A percentile compares a stretch with the other conserved stretches of the same genome.
These are phyloP conservation scores for Acanthurus lineatus DNA, from an alignment of 2,797 vertebrate genomes.

Conservation along the genomic window DNA sequence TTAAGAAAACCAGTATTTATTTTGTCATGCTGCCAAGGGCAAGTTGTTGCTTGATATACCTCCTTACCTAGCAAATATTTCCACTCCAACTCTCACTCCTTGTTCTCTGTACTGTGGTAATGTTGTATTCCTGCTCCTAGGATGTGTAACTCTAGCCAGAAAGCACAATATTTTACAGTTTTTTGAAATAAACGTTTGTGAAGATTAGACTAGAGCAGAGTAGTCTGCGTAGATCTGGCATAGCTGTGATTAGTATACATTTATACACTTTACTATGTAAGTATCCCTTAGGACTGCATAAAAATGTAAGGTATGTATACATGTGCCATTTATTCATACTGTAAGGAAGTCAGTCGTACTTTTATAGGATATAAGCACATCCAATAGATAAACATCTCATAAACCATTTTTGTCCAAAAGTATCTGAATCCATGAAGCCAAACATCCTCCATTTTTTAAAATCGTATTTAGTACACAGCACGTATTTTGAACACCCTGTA, in stretches of 20 bases:
- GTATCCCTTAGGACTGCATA: conserved; percentile 67
- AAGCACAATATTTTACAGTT: conserved; percentile 79
- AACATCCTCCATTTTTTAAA: conserved; percentile 50
- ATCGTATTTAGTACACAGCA: conserved; percentile 56
- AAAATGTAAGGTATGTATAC: conserved; percentile 58
- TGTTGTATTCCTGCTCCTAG: conserved; percentile 71
- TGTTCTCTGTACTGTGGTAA: conserved; percentile 75
- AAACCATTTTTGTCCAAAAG: conserved; percentile 32
- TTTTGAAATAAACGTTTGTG: conserved; percentile 69
- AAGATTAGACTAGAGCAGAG: conserved; percentile 74
- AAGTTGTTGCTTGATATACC: conserved; percentile 75
- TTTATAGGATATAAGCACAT: conserved; percentile 67
- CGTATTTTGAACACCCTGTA: conserved; percentile 61
- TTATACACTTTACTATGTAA: conserved; percentile 72
- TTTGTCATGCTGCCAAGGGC: conserved; percentile 75
- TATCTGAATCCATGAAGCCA: conserved; percentile 26
- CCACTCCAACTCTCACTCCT: conserved; percentile 55
- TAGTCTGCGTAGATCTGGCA: conserved; percentile 51
- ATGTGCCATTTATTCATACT: conserved; percentile 65
- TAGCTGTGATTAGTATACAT: conserved; percentile 75
- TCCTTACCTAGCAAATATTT: conserved; percentile 67
- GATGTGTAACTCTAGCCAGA: conserved; percentile 72
- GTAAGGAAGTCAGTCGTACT: conserved; percentile 46
- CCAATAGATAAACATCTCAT: conserved; percentile 50
- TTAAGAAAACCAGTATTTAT: conserved; percentile 78